Conservation (phyloP, 2,797 vertebrate genomes). For the Sciurus vulgaris region DNA sequence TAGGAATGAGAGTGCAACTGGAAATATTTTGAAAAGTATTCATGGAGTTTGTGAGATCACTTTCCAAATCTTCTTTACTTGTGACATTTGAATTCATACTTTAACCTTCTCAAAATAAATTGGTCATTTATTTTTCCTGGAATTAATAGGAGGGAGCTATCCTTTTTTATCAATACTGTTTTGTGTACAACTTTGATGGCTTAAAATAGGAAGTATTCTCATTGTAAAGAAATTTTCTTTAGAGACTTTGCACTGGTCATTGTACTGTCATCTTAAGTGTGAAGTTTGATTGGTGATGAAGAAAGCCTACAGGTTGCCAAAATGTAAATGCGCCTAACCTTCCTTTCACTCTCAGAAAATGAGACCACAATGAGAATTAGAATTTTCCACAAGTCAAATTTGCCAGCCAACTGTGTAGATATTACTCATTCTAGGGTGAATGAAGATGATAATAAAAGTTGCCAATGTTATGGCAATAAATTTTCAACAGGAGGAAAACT, state of each 20-base stretch:
- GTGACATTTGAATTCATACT: slow-evolving; percentile 23
- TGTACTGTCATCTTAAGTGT: slow-evolving; percentile 21
- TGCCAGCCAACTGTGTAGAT: slow-evolving; percentile 32
- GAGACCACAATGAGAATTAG: slow-evolving; percentile 36
- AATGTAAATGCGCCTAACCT: slow-evolving; percentile 80
- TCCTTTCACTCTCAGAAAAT: slow-evolving; percentile 75
- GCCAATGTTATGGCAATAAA: slow-evolving; percentile 21
- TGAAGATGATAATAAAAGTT: slow-evolving; percentile 44
- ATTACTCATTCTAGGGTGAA: slow-evolving; percentile 44
- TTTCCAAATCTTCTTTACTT: slow-evolving; percentile 39
- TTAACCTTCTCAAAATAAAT: slow-evolving; percentile 52
- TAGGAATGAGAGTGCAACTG: slow-evolving; percentile 17
- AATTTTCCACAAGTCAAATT: slow-evolving; percentile 30
- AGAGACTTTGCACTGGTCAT: slow-evolving; percentile 22
- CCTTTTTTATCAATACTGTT: slow-evolving; percentile 12
- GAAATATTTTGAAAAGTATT: slow-evolving; percentile 56
- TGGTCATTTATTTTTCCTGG: slow-evolving; percentile 41
- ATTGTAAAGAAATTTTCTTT: slow-evolving; percentile 44
- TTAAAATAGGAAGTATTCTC: slow-evolving; percentile 6
- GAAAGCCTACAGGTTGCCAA: slow-evolving; percentile 68
- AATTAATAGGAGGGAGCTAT: neutral
- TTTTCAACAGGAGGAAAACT: slow-evolving; percentile 26
- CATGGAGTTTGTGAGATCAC: slow-evolving; percentile 46
- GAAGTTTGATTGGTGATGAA: slow-evolving; percentile 61
- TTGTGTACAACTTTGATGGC: slow-evolving; percentile 48